Base-by-base conservation (phyloP, 1,140 invertebrate genomes). In the Dufourea novaeangliae region DNA sequence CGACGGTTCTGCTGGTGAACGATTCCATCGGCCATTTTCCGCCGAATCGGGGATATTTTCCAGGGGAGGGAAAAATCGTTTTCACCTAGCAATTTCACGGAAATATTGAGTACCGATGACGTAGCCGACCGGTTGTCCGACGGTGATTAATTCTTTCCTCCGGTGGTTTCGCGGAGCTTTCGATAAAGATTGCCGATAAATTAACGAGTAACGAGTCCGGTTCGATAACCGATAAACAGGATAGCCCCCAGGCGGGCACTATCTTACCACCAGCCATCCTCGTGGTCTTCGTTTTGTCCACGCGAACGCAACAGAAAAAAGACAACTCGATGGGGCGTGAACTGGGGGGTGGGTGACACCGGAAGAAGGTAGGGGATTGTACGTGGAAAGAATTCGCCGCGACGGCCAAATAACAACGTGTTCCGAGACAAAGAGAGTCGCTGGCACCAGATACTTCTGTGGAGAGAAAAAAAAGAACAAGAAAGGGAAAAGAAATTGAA, bases 201-300 rank as follows among this genome's bases (percentile, higher is more conserved):
- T 66, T 50, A 14, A 5, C 63, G 22, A 46, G 39, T 66, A 66
- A 66, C 39, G 41, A 66, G 62, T 20, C 73, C 59, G 76, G 66
- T 75, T 75, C 77, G 73, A 79, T 74, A 75, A 75, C 50, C 57
- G 71, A 79, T 67, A 66, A 57, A 79, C 46, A 68, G 56, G 29
- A 46, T 79, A 50, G 72, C 52, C 54, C 25, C 20, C 46, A 50
- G n/a, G n/a, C 39, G 41, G 14, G 63, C 68, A 79, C 57, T 73
- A 78, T n/a, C n/a, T n/a, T n/a, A 50, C 70, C 46, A 44, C 20
- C 46, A 25, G 41, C 52, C n/a, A 66, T 64, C 57, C 61, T 50
- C 46, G n/a, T n/a, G n/a, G n/a, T n/a, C n/a, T n/a, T n/a, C n/a
- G 12, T 22, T 50, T n/a, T 3, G 12, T 6, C 20, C 12, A 25